Evolutionary conservation across 1,140 invertebrate species (phyloP).

Genomic region (Protaetia brevitarsis): DNA sequence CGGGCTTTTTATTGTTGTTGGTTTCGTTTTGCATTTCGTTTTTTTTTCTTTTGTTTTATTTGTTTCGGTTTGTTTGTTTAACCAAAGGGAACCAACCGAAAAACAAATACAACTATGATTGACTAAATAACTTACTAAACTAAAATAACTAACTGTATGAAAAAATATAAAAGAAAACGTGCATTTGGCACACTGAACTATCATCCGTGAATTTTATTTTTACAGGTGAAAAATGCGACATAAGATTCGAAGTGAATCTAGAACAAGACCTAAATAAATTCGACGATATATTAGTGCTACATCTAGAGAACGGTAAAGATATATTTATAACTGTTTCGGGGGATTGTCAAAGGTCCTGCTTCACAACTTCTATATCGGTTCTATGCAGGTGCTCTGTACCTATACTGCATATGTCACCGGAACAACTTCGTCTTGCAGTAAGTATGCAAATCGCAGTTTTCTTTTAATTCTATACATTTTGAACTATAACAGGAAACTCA

Average conservation of each 20-base stretch:
- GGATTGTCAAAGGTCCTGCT: conserved; percentile 84
- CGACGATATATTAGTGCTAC: conserved; percentile 93
- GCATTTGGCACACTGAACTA: too few relatives aligned
- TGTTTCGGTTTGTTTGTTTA: too few relatives aligned
- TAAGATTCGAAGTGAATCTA: conserved; percentile 69
- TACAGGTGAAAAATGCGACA: conserved; percentile 77
- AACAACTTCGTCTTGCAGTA: conserved; percentile 43
- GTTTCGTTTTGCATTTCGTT: too few relatives aligned
- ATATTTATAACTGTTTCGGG: conserved; percentile 92
- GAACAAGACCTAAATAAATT: conserved; percentile 81
- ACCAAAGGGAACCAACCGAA: too few relatives aligned
- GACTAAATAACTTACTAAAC: too few relatives aligned
- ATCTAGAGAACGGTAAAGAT: conserved; percentile 93
- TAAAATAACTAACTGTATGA: too few relatives aligned
- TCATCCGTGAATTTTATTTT: too few relatives aligned
- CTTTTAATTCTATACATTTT: neutral
- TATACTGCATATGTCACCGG: conserved; percentile 40
- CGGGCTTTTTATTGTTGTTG: too few relatives aligned
- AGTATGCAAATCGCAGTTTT: conserved; percentile 20
- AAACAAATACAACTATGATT: too few relatives aligned
- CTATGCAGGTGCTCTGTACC: conserved; percentile 43
- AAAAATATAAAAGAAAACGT: too few relatives aligned
- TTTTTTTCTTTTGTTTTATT: too few relatives aligned
- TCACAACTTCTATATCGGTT: conserved; percentile 89
- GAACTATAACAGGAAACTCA: conserved; percentile 54